Base-by-base conservation (phyloP, 1,140 invertebrate genomes). In the Homalodisca vitripennis region DNA sequence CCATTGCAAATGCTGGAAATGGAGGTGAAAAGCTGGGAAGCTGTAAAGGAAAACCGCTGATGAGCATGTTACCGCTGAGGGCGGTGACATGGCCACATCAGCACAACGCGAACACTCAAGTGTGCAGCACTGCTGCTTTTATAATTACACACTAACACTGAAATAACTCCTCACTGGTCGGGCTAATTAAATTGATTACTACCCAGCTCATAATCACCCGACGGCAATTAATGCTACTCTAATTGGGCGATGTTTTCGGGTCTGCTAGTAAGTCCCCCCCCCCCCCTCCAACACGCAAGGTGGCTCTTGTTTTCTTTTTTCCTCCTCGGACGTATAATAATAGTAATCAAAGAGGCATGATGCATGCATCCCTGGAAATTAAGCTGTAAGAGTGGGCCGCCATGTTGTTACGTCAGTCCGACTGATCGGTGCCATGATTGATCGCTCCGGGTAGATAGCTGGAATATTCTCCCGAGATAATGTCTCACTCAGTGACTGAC, bases 301-400 rank as follows among this genome's bases (percentile, higher is more conserved):
- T 60, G 34, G 31, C 34, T 69, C 68, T 48, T 69, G 63, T 67
- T 67, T 67, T 67, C 22, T 67, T 51, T 67, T 66, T 66, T 69
- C 60, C 46, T 64, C 60, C 53, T 64, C 57, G 29, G 41, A 60
- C 55, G 41, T 69, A 69, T 69, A 69, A 69, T 69, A 69, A 69
- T 64, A 69, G 68, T 69, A 69, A 69, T 69, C 68, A 69, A 69
- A 69, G 68, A 47, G 62, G 68, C 68, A 69, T 67, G 65, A 67
- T 67, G 65, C 65, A 67, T 69, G 68, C 63, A 69, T 69, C 68
- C 68, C 34, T 60, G 55, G 68, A 69, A 69, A 69, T 69, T 69
- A 69, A 69, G 68, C 68, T 69, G 68, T 69, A 69, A 62, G 57
- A 31, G 57, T 30, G 29, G 66, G 47, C 34, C 22, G 34, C 30